Percentiles rank a stretch among this genome's conserved stretches.
Conservation (phyloP, 2,113 vertebrate genomes). For the Channa argus region DNA sequence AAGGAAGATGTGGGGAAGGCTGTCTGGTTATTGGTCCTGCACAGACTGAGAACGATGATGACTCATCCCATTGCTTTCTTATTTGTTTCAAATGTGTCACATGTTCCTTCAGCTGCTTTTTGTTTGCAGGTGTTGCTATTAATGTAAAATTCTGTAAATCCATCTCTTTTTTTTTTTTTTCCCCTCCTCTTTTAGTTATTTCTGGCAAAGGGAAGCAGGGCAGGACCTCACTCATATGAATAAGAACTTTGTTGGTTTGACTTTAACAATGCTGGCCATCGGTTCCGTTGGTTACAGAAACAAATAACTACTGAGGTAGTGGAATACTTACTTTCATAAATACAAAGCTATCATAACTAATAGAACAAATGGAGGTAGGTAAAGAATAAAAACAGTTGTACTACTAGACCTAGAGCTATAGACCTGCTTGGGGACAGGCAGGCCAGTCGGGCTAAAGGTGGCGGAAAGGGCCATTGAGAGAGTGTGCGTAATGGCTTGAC, state of each 20-base stretch:
- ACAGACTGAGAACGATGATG: conserved; percentile 65
- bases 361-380: neutral
- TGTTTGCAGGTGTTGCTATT: conserved; percentile 75
- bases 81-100: conserved; percentile 65
- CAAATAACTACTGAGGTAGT: neutral
- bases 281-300: neutral
- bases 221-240: neutral
- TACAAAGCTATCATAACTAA: neutral
- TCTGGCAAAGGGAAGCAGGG: conserved; percentile 74
- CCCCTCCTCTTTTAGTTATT: conserved; percentile 59
- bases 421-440: neutral
- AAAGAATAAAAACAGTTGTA: too few species aligned
- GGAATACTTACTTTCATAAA: neutral
- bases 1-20: conserved; percentile 6
- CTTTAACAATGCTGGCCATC: too few species aligned
- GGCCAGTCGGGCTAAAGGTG: too few species aligned
- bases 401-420: neutral
- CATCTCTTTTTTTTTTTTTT: conserved; percentile 62
- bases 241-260: neutral
- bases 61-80: conserved; percentile 76
- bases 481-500: neutral
- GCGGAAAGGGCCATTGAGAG: too few species aligned
- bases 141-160: conserved; percentile 65
- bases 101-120: conserved; percentile 73
- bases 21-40: conserved; percentile 82